Evolutionary conservation across 2,888 invertebrate genomes (phyloP), one percentile per base, ranked within the genome.

Genomic region (Monopis laevigella): DNA sequence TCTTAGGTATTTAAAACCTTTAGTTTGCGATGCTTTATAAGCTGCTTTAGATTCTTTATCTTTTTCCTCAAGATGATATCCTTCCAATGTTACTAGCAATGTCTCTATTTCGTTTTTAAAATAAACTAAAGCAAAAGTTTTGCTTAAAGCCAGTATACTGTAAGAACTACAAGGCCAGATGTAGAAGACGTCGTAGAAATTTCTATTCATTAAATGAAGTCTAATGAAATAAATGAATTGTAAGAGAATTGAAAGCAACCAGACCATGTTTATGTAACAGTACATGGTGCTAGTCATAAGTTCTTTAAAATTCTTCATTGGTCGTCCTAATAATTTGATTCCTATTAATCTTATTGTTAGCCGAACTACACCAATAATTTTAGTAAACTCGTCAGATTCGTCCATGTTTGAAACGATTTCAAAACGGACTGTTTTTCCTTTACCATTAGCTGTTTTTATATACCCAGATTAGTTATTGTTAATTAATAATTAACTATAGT

Each of bases 1-100:
- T 13, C 14, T 30, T 13, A 30, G 14, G 14, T 30, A 30, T 30
- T 30, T 30, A 13, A 30, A 30, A 13, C 30, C 30, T 30, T 30
- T 4, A 13, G 4, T 8, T 10, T 30, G 13, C 14, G 30, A 30
- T 30, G 12, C 14, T 4, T 13, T 16, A 30, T 30, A 13, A 8
- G 30, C 30, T 8, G 10, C 3, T 7, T 12, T 6, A 5, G 14
- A 14, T 30, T 30, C 30, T 3, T 30, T 16, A 30, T 30, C 14
- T 30, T 30, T 30, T 13, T 30, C 30, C 14, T 30, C 30, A 16
- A 14, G 14, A 10, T 30, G 30, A 3, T 30, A 13, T 4, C 11
- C 30, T 30, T 30, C 30, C 10, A 30, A 30, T 12, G 30, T 30
- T 12, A 30, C 12, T 30, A 30, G 14, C 7, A 30, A 14, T 16